Evolutionary conservation across 2,113 vertebrate species (phyloP).

Genomic region (Atrichornis clamosus): DNA sequence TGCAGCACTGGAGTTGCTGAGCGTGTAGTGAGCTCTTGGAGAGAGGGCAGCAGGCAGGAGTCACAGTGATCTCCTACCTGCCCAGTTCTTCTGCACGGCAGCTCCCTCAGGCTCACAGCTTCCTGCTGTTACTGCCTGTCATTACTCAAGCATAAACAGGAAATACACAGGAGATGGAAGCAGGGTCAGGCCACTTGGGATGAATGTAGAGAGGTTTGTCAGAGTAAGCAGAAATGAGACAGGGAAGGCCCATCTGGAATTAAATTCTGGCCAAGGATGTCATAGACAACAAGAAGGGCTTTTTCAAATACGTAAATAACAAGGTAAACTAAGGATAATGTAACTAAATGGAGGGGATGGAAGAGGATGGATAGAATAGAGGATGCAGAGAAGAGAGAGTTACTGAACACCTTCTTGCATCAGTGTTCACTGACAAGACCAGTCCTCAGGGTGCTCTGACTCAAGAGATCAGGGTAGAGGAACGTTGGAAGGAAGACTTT

Average conservation of each 20-base stretch:
- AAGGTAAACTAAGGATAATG: neutral
- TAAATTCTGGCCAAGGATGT: neutral
- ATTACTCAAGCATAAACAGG: neutral
- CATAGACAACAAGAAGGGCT: neutral
- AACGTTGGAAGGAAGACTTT: neutral
- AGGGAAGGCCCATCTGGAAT: neutral
- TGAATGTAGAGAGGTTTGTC: neutral
- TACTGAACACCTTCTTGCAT: neutral
- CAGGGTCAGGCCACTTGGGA: neutral
- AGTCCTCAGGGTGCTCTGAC: neutral
- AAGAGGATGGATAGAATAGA: too few species aligned
- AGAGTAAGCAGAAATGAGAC: neutral
- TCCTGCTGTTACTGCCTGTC: neutral
- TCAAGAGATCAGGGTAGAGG: neutral
- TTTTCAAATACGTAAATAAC: neutral
- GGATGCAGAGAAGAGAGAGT: neutral
- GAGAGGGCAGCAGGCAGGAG: neutral
- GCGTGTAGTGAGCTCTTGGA: neutral
- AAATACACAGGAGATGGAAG: neutral
- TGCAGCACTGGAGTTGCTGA: neutral
- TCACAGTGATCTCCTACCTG: neutral
- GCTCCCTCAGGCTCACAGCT: neutral
- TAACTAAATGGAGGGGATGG: neutral
- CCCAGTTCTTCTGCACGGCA: neutral
- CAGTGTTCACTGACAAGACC: neutral